Percentiles rank a stretch among this genome's conserved stretches.
Conservation (phyloP, 2,113 vertebrate genomes). For the Desmodus rotundus region DNA sequence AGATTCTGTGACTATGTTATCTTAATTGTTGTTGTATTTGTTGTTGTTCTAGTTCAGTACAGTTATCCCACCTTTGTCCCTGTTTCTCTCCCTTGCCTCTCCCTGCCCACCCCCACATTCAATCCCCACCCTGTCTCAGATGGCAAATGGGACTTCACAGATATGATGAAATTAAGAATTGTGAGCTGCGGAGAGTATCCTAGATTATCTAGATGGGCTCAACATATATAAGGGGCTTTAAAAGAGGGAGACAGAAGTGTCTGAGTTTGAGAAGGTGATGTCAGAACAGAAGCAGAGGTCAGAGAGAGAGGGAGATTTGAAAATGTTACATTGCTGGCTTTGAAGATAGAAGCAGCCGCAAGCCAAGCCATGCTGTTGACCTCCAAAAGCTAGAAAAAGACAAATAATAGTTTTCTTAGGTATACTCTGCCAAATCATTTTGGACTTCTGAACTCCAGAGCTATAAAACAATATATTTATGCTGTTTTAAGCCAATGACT, state of each 20-base stretch:
- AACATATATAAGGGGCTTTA: background rate
- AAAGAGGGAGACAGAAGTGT: background rate
- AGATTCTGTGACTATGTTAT: background rate
- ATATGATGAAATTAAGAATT: background rate
- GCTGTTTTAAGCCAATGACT: background rate
- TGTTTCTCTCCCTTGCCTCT: no score
- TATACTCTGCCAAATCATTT: background rate
- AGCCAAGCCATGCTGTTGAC: background rate
- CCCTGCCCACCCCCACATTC: no score
- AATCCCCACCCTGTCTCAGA: no score
- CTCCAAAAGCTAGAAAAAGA: background rate
- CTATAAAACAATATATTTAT: background rate
- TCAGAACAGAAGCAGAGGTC: background rate
- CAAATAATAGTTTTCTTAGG: background rate
- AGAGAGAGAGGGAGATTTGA: background rate
- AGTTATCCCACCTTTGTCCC: no score
- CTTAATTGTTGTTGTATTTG: no score
- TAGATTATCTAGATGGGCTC: background rate
- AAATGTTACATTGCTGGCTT: background rate
- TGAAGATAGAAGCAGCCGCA: background rate
- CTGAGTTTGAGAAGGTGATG: background rate
- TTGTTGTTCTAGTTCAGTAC: no score
- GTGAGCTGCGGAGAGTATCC: background rate
- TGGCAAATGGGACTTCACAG: background rate
- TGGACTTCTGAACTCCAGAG: background rate